A percentile compares a stretch with the other conserved stretches of the same genome.
Conservation (phyloP, 2,113 vertebrate genomes). For the Morone saxatilis region DNA sequence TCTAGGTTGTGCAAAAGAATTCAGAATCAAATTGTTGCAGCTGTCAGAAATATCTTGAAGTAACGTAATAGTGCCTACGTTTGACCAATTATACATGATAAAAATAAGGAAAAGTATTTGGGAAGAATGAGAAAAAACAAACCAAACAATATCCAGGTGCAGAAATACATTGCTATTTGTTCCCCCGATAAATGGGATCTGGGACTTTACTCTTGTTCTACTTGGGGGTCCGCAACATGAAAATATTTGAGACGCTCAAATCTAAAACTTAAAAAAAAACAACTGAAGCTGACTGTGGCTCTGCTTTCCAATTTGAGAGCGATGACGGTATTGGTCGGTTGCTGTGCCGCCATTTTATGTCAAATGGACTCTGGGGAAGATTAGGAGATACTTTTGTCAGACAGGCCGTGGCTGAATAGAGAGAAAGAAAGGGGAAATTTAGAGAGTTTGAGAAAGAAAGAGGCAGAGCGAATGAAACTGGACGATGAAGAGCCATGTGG, state of each 20-base stretch:
- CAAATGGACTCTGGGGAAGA: constrained; percentile 69
- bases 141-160: constrained; percentile 5
- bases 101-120: neutral
- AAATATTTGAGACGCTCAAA: constrained; percentile 24
- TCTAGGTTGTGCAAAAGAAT: neutral
- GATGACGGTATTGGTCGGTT: constrained; percentile 31
- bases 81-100: neutral
- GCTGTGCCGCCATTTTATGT: constrained; percentile 63
- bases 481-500: constrained; percentile 71
- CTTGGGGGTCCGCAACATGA: constrained; percentile 21
- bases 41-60: neutral
- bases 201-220: neutral
- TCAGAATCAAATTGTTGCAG: neutral
- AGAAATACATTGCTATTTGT: neutral
- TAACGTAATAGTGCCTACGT: neutral
- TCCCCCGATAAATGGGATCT: neutral
- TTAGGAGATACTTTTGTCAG: constrained; percentile 77
- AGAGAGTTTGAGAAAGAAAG: constrained; percentile 73
- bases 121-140: neutral
- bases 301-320: neutral
- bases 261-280: constrained; percentile 33
- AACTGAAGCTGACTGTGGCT: neutral
- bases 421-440: constrained; percentile 73
- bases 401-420: constrained; percentile 66
- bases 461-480: constrained; percentile 73